Conservation (phyloP, 2,797 vertebrate species). For the Pristis pectinata region DNA sequence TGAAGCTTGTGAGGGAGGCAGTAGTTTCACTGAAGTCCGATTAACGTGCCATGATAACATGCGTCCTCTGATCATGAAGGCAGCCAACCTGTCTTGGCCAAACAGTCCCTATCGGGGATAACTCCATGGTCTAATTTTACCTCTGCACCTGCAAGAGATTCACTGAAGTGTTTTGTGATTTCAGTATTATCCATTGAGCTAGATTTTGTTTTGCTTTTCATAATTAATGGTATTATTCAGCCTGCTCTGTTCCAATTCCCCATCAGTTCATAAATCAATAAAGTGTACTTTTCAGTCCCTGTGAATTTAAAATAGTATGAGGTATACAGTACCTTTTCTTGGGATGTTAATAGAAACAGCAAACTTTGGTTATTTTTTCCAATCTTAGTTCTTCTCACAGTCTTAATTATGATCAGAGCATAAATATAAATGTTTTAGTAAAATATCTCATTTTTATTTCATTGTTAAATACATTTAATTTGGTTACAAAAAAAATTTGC, state of each 20-base stretch:
- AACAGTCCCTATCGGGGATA: background rate
- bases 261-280: background rate
- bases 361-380: background rate
- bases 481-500: too few relatives aligned
- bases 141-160: background rate
- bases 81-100: background rate
- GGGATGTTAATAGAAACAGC: background rate
- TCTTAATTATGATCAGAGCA: background rate
- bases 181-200: background rate
- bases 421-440: background rate
- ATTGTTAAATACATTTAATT: background rate
- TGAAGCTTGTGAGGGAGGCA: background rate
- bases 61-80: background rate
- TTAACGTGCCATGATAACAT: background rate
- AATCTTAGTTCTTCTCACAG: background rate
- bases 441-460: background rate
- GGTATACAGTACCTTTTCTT: background rate
- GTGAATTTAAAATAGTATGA: background rate
- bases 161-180: background rate
- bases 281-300: background rate
- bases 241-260: background rate
- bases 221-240: background rate
- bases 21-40: background rate
- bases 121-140: background rate
- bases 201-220: background rate